phyloP scores from a whole-genome alignment of 2,888 invertebrate genomes.

The Ophion ventricosus region DNA sequence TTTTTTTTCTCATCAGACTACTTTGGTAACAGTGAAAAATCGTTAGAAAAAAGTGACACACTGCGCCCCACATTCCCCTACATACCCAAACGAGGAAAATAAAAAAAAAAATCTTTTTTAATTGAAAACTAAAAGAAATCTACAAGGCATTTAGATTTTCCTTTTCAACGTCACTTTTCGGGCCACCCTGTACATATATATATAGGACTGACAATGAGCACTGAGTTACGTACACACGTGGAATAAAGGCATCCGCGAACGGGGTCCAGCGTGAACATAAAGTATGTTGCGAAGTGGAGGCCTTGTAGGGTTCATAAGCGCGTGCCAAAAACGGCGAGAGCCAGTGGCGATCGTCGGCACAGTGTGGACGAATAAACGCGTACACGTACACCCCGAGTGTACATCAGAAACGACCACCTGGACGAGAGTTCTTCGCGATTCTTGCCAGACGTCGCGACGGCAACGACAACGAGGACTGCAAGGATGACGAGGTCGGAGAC shows the following conservation, averaged over 20 bases:
- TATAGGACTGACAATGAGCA: not conserved
- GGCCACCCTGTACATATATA: not conserved
- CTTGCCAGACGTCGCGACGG: slow-evolving; percentile 62
- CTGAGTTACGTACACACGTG: slow-evolving; percentile 17
- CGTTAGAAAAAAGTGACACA: no score
- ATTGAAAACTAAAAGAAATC: no score
- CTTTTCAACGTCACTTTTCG: no score
- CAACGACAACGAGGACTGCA: slow-evolving; percentile 42
- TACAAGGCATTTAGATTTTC: no score
- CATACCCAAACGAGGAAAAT: no score
- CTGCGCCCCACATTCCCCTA: no score
- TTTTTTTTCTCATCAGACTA: no score
- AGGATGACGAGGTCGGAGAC: slow-evolving; percentile 32
- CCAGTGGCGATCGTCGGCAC: slow-evolving; percentile 70
- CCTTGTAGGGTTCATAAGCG: slow-evolving; percentile 77
- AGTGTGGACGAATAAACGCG: slow-evolving; percentile 51
- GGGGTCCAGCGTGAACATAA: slow-evolving; percentile 45
- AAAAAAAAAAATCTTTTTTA: no score
- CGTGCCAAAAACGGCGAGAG: slow-evolving; percentile 78
- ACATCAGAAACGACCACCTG: slow-evolving; percentile 48
- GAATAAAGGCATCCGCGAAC: slow-evolving; percentile 10
- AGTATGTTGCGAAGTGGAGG: slow-evolving; percentile 66
- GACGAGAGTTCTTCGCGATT: slow-evolving; percentile 35
- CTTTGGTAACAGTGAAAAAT: no score
- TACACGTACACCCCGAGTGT: not conserved